phyloP scores from a whole-genome alignment of 2,888 invertebrate species.

The Phlogophora meticulosa region DNA sequence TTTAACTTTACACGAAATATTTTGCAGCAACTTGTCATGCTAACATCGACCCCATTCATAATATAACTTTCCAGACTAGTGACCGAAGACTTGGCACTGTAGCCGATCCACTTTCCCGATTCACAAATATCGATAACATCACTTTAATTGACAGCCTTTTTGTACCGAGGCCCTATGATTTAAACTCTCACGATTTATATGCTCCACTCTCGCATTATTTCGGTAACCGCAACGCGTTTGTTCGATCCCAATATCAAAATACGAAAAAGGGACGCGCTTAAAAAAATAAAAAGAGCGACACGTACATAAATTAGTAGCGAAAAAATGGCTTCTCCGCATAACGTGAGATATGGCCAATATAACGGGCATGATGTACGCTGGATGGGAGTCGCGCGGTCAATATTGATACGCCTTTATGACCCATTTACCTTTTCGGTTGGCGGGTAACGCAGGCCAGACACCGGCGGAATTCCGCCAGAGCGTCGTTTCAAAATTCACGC shows the following conservation, averaged over 20 bases:
- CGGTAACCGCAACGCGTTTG: constrained; percentile 55
- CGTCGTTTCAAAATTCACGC: constrained; percentile 81
- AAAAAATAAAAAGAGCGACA: constrained; percentile 73
- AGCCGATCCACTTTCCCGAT: constrained; percentile 27
- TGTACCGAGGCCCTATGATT: constrained; percentile 46
- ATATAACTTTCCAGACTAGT: constrained; percentile 8
- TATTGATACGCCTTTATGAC: constrained; percentile 89
- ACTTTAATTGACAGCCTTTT: constrained; percentile 50
- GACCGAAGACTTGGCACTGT: constrained; percentile 31
- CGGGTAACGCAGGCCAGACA: constrained; percentile 70
- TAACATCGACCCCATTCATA: constrained; percentile 11
- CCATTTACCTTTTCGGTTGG: constrained; percentile 87
- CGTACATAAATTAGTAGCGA: constrained; percentile 80
- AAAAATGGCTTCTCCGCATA: constrained; percentile 79
- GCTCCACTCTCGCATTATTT: constrained; percentile 49
- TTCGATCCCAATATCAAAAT: constrained; percentile 62
- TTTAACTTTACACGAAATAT: not conserved
- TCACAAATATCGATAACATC: constrained; percentile 45
- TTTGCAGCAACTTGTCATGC: not conserved
- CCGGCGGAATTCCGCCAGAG: constrained; percentile 80
- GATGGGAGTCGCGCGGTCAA: constrained; percentile 84
- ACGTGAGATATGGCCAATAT: constrained; percentile 84
- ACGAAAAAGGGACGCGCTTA: constrained; percentile 69
- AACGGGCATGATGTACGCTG: constrained; percentile 82
- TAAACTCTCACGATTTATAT: constrained; percentile 48